phyloP scores from a whole-genome alignment of 1,140 invertebrate species.

The Eurosta solidaginis region DNA sequence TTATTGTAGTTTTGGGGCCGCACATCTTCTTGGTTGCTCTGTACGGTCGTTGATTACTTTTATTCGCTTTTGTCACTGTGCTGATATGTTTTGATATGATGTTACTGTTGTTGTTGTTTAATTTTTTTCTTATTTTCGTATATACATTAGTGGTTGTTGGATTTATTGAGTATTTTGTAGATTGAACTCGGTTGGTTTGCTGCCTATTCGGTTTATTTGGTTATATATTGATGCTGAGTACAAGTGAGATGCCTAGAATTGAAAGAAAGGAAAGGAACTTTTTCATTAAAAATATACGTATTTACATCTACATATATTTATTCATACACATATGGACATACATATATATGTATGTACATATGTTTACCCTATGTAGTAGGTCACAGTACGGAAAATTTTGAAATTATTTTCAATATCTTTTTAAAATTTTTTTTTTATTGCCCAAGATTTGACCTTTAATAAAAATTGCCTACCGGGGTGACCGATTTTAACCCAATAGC shows the following conservation, averaged over 20 bases:
- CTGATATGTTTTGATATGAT: no score
- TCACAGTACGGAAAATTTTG: no score
- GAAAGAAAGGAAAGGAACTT: background rate
- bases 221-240: background rate
- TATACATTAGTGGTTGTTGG: background rate
- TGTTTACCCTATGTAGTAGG: background rate
- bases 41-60: slow-evolving; percentile 10
- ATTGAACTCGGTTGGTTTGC: slow-evolving; percentile 6
- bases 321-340: background rate
- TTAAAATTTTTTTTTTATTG: no score
- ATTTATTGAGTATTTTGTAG: slow-evolving; percentile 19
- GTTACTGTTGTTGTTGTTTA: background rate
- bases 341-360: background rate
- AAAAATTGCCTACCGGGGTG: no score
- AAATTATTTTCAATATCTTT: no score
- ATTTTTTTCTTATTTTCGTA: background rate
- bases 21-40: slow-evolving; percentile 1
- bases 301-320: background rate
- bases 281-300: background rate
- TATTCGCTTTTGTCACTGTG: slow-evolving; percentile 24
- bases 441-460: no score
- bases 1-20: slow-evolving; percentile 25
- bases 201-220: slow-evolving; percentile 7
- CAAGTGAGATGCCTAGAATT: background rate
- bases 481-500: no score